Evolutionary conservation across 2,888 invertebrate species (phyloP).

Genomic region (Podotricha telesiphe): DNA sequence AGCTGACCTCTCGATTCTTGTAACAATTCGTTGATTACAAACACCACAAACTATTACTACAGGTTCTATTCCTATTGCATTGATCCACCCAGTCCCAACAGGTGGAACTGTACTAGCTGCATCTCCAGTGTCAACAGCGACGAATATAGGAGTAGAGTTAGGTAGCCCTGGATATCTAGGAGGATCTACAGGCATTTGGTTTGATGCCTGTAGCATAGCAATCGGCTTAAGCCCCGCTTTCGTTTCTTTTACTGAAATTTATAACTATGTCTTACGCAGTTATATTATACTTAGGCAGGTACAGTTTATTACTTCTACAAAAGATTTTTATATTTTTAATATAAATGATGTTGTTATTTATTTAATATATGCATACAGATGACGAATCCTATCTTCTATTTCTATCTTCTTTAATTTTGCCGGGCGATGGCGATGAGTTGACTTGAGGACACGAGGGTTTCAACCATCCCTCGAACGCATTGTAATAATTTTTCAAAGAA

Average conservation of each 20-base stretch:
- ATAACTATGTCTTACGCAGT: neutral
- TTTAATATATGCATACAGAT: too few species aligned
- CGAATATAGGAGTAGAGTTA: neutral
- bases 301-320: too few species aligned
- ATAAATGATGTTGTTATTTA: too few species aligned
- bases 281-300: too few species aligned
- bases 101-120: too few species aligned
- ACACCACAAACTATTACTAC: slow-evolving; percentile 4
- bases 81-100: neutral
- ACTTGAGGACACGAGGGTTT: too few species aligned
- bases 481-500: too few species aligned
- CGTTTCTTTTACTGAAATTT: neutral
- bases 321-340: too few species aligned
- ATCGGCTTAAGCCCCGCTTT: neutral
- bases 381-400: too few species aligned
- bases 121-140: neutral
- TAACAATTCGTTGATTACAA: neutral
- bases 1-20: slow-evolving; percentile 6
- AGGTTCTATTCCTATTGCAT: neutral
- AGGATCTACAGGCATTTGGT: neutral
- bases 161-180: neutral
- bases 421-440: too few species aligned
- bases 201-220: neutral
- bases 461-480: too few species aligned
- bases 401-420: too few species aligned